These are phyloP conservation scores for Laticauda laticaudata DNA, from an alignment of 2,113 vertebrate genomes.

Conservation along the genomic window DNA sequence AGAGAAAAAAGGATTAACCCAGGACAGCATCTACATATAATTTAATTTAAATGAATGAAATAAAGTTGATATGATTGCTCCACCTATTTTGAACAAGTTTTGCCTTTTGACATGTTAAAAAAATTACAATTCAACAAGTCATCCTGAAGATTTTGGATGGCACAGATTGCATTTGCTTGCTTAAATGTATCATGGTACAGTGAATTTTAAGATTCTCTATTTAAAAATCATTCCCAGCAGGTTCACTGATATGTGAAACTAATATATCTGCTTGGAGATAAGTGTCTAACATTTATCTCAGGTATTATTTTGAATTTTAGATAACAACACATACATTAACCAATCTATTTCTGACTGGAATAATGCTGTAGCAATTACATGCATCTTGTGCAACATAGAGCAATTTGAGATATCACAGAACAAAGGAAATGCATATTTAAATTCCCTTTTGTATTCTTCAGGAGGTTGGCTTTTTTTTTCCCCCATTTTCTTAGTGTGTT, in stretches of 20 bases:
- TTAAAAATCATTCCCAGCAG: neutral
- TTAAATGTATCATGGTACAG: neutral
- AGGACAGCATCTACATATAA: neutral
- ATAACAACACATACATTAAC: neutral
- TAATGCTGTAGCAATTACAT: neutral
- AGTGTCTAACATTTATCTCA: neutral
- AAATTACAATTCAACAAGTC: neutral
- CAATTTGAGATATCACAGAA: conserved; percentile 1
- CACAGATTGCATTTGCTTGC: neutral
- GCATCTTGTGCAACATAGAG: neutral
- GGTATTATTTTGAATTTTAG: neutral
- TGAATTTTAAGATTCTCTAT: neutral
- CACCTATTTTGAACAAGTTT: neutral
- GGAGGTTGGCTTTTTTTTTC: neutral
- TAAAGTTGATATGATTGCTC: neutral
- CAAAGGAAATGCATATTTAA: neutral
- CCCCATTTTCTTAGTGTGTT: neutral
- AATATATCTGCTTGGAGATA: neutral
- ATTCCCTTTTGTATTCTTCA: neutral
- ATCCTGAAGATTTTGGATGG: neutral
- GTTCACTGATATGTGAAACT: no score
- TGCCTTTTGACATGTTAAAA: neutral
- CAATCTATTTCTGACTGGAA: neutral
- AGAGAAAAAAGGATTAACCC: neutral
- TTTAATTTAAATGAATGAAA: neutral